Evolutionary conservation across 2,797 vertebrate genomes (phyloP), one percentile per base, ranked within the genome.

Genomic region (Ambastaia sidthimunki): DNA sequence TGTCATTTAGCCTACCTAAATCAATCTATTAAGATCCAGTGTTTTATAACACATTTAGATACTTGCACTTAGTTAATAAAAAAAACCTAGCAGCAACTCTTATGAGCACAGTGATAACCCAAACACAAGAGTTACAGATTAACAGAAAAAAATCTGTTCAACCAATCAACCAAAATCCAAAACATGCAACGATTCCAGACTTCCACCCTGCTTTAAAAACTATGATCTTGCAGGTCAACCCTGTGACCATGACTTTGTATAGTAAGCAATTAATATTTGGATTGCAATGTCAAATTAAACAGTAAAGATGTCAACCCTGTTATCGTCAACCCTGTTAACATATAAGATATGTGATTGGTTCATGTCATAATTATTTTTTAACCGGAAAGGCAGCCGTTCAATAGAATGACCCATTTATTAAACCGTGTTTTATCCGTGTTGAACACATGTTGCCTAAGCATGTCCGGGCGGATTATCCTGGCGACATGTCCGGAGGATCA

Each of bases 401-500:
- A 23, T 3, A 4, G 9, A 59, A 28, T 60, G 59, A 9, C 25
- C 59, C 1, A 21, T 16, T 63, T 63, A 63, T 63, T 9, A 31
- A 0, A 63, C 60, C 7, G 6, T 7, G 28, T 4, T 63, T 63
- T 16, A 63, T 63, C 16, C 15, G 15, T 31, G 28, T 18, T n/a
- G 9, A 31, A 55, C 60, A 80, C 2, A 7, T 79, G 69, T 72
- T 28, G 31, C 57, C 31, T 79, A 72, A 78, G 62, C 28, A 72
- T 41, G 69, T 65, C 16, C 60, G 77, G 70, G 13, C 16, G 13
- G 77, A 80, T 80, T 47, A 80, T 72, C 60, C 77, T 3, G 13
- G 34, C 48, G 55, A 71, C 21, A 65, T 65, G 16, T 79, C 69
- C 70, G 70, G 77, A 80, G 44, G 48, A 72, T 80, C 34, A 73